These are phyloP conservation scores for Orientallactaga sibirica DNA, from an alignment of 2,797 vertebrate species.

Conservation along the genomic window DNA sequence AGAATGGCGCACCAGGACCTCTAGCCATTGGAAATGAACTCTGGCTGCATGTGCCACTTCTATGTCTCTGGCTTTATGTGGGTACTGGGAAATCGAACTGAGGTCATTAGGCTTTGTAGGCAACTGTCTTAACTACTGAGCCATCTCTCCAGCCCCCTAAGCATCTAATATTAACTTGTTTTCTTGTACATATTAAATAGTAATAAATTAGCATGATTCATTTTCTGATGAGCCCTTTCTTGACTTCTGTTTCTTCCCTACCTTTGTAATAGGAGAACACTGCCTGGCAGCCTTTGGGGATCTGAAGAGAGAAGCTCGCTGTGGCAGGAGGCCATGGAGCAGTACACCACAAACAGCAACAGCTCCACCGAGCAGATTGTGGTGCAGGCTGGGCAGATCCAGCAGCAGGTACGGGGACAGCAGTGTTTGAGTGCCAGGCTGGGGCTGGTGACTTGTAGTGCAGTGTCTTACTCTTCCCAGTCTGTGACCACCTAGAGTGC, in stretches of 20 bases:
- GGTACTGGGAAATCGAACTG: too few relatives aligned
- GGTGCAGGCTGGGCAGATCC: conserved; percentile 97
- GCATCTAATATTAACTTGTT: background rate
- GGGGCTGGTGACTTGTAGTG: background rate
- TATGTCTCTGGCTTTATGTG: too few relatives aligned
- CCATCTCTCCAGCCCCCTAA: background rate
- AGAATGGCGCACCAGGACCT: too few relatives aligned
- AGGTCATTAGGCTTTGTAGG: too few relatives aligned
- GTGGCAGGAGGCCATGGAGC: conserved; percentile 91
- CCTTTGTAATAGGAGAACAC: conserved; percentile 18
- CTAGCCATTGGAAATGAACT: too few relatives aligned
- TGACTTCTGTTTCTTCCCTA: conserved; percentile 37
- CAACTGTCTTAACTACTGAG: too few relatives aligned
- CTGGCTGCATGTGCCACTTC: background rate
- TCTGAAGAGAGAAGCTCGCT: conserved; percentile 47
- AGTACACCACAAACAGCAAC: conserved; percentile 94
- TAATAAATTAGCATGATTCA: background rate
- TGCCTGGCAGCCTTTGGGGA: conserved; percentile 42
- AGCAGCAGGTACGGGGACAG: conserved; percentile 93
- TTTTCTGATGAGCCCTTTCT: background rate
- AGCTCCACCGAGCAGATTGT: conserved; percentile 97
- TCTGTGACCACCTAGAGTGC: background rate
- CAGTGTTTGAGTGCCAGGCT: background rate
- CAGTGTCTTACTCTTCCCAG: background rate
- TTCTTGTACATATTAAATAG: background rate